Evolutionary conservation across 2,797 vertebrate species (phyloP), one percentile per base, ranked within the genome.

Genomic region (Heliangelus exortis): DNA sequence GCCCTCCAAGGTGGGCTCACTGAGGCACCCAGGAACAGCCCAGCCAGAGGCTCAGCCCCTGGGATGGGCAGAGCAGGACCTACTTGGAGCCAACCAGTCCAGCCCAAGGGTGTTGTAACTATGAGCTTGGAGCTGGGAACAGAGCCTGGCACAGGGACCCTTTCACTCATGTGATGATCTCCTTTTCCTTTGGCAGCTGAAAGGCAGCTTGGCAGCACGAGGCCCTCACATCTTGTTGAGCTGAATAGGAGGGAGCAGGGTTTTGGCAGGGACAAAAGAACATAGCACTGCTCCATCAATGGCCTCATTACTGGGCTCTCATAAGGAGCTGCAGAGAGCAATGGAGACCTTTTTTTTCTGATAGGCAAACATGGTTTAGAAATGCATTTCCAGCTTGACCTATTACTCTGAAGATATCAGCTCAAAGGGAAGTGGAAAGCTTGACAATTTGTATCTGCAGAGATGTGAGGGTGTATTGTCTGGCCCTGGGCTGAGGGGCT

Each of bases 241-340:
- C 74, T 92, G 90, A 93, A 95, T 89, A 90, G 83, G 68, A 92
- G 53, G 75, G 93, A 91, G 87, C 47, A 14, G 86, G 65, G 68
- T 76, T 84, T 91, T 96, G 96, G 96, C 94, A 96, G 84, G 67
- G 54, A 85, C 51, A 31, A 34, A 75, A 78, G 93, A 84, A 91
- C 94, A 87, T 75, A 67, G 59, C 83, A 29, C 41, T 61, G 77
- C 68, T 94, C 87, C 87, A 58, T 83, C 90, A 90, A 21, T 91
- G 92, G 95, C 94, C 89, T 94, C 83, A 10, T 93, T 90, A 63
- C 87, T 13, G 76, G 45, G 8, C 45, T 18, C 62, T 88, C 15
- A 3, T 65, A 21, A 67, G 90, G 73, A 90, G 53, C 2, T 0
- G 47, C 57, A 7, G 33, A 43, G 39, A 67, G 41, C 0, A 0